Evolutionary conservation across 2,888 invertebrate species (phyloP).

Genomic region (Stenichneumon culpator): DNA sequence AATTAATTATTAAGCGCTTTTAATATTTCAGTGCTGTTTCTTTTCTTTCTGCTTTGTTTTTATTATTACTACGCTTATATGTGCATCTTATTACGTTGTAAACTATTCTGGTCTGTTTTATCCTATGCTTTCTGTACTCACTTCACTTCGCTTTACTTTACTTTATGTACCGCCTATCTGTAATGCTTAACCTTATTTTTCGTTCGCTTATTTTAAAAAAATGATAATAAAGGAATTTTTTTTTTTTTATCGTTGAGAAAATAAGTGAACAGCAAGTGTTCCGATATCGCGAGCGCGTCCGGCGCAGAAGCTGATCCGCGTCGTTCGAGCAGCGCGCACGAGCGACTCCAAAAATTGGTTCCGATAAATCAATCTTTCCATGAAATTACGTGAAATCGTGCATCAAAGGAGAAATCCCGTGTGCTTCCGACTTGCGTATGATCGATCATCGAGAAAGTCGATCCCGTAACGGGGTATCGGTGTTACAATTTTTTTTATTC

Average conservation of each 20-base stretch:
- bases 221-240: background rate
- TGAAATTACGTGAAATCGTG: constrained; percentile 41
- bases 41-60: too few relatives aligned
- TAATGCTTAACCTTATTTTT: too few relatives aligned
- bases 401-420: constrained; percentile 1
- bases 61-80: too few relatives aligned
- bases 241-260: background rate
- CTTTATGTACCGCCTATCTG: too few relatives aligned
- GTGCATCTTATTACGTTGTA: too few relatives aligned
- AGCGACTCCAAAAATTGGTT: constrained; percentile 25
- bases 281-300: background rate
- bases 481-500: background rate
- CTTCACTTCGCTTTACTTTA: too few relatives aligned
- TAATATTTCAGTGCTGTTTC: too few relatives aligned
- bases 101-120: too few relatives aligned
- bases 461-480: background rate
- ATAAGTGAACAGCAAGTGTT: background rate
- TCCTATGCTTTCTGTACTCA: too few relatives aligned
- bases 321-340: background rate
- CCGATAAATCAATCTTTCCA: constrained; percentile 33
- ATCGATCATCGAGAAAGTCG: background rate
- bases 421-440: background rate
- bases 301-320: background rate
- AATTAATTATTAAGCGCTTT: too few relatives aligned
- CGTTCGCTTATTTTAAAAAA: background rate